A percentile compares a stretch with the other conserved stretches of the same genome.
These are phyloP conservation scores for Epinephelus awoara DNA, from an alignment of 2,797 vertebrate genomes.

Conservation along the genomic window DNA sequence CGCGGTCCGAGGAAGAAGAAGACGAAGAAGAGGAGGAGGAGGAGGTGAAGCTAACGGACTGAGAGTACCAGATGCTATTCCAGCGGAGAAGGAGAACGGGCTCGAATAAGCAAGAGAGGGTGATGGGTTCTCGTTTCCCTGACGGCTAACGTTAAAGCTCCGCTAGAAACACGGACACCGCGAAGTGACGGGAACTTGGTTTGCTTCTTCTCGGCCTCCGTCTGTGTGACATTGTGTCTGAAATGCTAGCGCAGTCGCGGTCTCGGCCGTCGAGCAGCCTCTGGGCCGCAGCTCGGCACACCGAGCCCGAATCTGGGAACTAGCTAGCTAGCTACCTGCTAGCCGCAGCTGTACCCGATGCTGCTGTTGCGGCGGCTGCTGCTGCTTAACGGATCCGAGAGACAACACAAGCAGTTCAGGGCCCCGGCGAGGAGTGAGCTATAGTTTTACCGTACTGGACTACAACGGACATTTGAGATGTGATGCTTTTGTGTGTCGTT, in stretches of 20 bases:
- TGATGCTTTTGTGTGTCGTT: constrained; percentile 70
- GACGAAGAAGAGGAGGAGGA: constrained; percentile 1
- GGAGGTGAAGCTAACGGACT: constrained; percentile 67
- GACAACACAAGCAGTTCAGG: constrained; percentile 63
- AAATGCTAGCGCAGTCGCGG: constrained; percentile 66
- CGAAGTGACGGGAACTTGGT: constrained; percentile 2
- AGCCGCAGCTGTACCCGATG: constrained; percentile 80
- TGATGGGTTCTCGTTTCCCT: constrained; percentile 81
- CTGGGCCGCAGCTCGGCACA: constrained; percentile 83
- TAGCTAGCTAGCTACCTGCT: constrained; percentile 82
- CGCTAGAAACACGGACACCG: constrained; percentile 31
- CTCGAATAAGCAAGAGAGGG: constrained; percentile 69
- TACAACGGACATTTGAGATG: constrained; percentile 70
- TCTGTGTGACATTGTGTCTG: constrained; percentile 41
- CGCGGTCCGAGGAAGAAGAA: not conserved
- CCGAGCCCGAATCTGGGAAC: constrained; percentile 72
- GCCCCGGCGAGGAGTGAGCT: constrained; percentile 54
- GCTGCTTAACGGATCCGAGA: constrained; percentile 69
- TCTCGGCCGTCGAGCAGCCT: constrained; percentile 73
- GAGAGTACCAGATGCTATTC: constrained; percentile 82
- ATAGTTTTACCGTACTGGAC: constrained; percentile 47
- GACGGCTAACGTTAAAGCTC: constrained; percentile 70
- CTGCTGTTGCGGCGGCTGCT: constrained; percentile 67
- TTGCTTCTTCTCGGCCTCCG: constrained; percentile 8
- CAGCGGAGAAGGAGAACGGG: constrained; percentile 75